phyloP scores from a whole-genome alignment of 2,888 invertebrate genomes.

The Exocentrus adspersus region DNA sequence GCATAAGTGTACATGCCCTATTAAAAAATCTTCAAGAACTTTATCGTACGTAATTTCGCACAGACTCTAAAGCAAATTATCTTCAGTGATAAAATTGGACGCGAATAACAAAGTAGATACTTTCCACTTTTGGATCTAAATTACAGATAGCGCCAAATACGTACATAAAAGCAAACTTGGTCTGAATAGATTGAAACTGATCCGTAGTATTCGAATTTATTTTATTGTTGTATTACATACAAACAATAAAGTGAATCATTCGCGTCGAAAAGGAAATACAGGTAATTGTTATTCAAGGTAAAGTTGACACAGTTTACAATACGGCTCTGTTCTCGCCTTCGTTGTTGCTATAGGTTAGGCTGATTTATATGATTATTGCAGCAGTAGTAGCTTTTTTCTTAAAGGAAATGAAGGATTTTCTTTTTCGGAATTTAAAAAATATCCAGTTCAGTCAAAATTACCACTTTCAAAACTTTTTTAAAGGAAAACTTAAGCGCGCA shows the following conservation, averaged over 20 bases:
- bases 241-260: slow-evolving; percentile 44
- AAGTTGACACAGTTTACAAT: slow-evolving; percentile 57
- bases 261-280: slow-evolving; percentile 58
- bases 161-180: neutral
- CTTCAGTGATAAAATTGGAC: too few species aligned
- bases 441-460: too few species aligned
- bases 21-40: too few species aligned
- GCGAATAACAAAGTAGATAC: too few species aligned
- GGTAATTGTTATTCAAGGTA: slow-evolving; percentile 62
- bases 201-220: slow-evolving; percentile 9
- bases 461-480: neutral
- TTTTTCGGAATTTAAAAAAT: too few species aligned
- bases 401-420: too few species aligned
- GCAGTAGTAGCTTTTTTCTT: neutral
- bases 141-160: slow-evolving; percentile 5
- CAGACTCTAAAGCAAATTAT: too few species aligned
- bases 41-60: too few species aligned
- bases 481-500: neutral
- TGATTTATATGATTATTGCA: slow-evolving; percentile 17
- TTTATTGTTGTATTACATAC: slow-evolving; percentile 32
- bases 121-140: neutral
- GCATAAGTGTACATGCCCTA: too few species aligned
- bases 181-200: neutral
- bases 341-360: slow-evolving; percentile 13
- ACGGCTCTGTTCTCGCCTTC: slow-evolving; percentile 42